These are phyloP conservation scores for Phrixothrix hirtus DNA, from an alignment of 2,888 invertebrate species.

Conservation along the genomic window DNA sequence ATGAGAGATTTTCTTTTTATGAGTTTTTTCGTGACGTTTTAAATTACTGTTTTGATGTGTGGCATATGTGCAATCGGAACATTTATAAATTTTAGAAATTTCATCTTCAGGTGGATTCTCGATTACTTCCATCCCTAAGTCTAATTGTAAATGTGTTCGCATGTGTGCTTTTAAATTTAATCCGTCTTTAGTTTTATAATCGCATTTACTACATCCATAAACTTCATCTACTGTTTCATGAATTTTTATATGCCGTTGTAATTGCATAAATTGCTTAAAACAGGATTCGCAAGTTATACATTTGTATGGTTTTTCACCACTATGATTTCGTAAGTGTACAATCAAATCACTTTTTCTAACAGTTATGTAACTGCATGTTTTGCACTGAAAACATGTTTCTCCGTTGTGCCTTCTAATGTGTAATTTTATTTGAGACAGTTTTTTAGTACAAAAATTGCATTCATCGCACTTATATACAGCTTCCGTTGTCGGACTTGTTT, in stretches of 20 bases:
- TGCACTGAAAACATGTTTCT: slow-evolving; percentile 9
- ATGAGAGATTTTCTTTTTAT: background rate
- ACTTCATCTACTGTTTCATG: background rate
- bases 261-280: slow-evolving; percentile 2
- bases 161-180: slow-evolving; percentile 2
- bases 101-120: background rate
- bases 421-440: slow-evolving; percentile 3
- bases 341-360: slow-evolving; percentile 7
- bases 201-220: slow-evolving; percentile 5
- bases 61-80: slow-evolving; percentile 1
- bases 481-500: too few relatives aligned
- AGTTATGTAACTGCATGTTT: slow-evolving; percentile 11
- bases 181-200: background rate
- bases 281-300: background rate
- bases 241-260: slow-evolving; percentile 1
- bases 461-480: slow-evolving; percentile 1
- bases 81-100: slow-evolving; percentile 1
- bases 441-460: slow-evolving; percentile 9
- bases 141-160: background rate
- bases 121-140: background rate
- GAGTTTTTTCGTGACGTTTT: slow-evolving; percentile 7
- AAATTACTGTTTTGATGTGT: slow-evolving; percentile 6
- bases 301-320: slow-evolving; percentile 10
- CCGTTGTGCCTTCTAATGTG: slow-evolving; percentile 10
- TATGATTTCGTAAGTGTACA: slow-evolving; percentile 8